Percentiles rank a stretch among this genome's conserved stretches.
Evolutionary conservation across 2,797 vertebrate genomes (phyloP).

Genomic region (Jordanella pulchra): DNA sequence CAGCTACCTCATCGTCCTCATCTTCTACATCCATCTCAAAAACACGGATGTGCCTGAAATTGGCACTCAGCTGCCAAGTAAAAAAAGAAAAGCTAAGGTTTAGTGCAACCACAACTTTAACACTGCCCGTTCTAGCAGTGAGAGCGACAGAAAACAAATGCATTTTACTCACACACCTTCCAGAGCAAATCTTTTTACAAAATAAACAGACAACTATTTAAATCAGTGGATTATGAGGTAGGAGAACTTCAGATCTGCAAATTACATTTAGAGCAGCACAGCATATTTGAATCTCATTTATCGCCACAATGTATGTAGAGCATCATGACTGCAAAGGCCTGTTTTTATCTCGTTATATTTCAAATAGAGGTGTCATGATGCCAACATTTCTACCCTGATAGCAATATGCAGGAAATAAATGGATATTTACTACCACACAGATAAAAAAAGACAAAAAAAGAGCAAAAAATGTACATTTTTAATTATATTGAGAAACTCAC

Average conservation of each 20-base stretch:
- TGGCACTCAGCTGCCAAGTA: slow-evolving; percentile 87
- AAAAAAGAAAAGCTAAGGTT: slow-evolving; percentile 3
- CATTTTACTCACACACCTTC: background rate
- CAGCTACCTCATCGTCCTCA: slow-evolving; percentile 90
- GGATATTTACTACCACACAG: too few species aligned
- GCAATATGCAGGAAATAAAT: too few species aligned
- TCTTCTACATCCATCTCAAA: slow-evolving; percentile 99
- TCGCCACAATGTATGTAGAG: too few species aligned
- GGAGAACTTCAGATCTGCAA: too few species aligned
- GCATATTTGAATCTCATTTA: background rate
- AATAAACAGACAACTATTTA: background rate
- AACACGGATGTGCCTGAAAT: slow-evolving; percentile 92
- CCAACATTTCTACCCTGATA: too few species aligned
- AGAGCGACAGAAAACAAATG: background rate
- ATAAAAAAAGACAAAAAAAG: too few species aligned
- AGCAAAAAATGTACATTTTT: too few species aligned
- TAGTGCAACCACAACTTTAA: background rate
- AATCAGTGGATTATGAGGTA: background rate
- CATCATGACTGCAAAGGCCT: background rate
- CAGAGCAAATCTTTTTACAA: background rate
- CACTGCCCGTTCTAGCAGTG: background rate
- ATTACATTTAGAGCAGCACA: too few species aligned
- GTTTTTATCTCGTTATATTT: background rate
- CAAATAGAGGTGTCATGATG: too few species aligned
- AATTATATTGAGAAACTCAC: too few species aligned